phyloP scores from a whole-genome alignment of 2,888 invertebrate species.

The Lasioglossum lativentre region DNA sequence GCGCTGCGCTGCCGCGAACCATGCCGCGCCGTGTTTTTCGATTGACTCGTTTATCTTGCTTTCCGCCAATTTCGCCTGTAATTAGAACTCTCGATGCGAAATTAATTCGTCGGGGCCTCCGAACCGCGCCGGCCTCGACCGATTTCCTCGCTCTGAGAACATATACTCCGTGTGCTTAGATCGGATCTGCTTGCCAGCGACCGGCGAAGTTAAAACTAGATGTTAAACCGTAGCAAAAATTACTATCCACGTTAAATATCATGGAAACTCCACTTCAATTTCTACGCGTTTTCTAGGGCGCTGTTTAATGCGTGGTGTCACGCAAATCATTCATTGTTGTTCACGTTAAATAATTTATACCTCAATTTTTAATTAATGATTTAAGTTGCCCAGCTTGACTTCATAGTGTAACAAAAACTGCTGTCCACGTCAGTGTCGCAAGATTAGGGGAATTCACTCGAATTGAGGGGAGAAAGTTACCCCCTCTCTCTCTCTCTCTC shows the following conservation, averaged over 20 bases:
- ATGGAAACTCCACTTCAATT: no score
- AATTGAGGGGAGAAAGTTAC: no score
- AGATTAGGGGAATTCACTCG: no score
- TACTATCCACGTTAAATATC: neutral
- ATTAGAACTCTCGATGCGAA: conserved; percentile 46
- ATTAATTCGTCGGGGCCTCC: conserved; percentile 38
- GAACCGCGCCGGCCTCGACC: neutral
- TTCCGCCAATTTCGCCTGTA: conserved; percentile 51
- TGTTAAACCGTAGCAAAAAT: neutral
- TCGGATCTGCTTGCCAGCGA: neutral
- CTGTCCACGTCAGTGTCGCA: no score
- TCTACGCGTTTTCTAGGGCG: no score
- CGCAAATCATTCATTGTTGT: no score
- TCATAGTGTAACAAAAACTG: no score
- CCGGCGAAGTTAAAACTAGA: neutral
- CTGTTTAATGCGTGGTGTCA: no score
- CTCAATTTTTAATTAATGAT: no score
- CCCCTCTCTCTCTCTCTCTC: no score
- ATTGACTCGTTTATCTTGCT: conserved; percentile 65
- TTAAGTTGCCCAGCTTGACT: no score
- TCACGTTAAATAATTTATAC: no score
- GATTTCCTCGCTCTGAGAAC: conserved; percentile 4
- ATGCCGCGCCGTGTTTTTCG: conserved; percentile 48
- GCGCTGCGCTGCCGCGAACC: conserved; percentile 27
- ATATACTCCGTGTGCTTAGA: neutral